Conservation (phyloP, 2,797 vertebrate genomes). For the Hirundo rustica region DNA sequence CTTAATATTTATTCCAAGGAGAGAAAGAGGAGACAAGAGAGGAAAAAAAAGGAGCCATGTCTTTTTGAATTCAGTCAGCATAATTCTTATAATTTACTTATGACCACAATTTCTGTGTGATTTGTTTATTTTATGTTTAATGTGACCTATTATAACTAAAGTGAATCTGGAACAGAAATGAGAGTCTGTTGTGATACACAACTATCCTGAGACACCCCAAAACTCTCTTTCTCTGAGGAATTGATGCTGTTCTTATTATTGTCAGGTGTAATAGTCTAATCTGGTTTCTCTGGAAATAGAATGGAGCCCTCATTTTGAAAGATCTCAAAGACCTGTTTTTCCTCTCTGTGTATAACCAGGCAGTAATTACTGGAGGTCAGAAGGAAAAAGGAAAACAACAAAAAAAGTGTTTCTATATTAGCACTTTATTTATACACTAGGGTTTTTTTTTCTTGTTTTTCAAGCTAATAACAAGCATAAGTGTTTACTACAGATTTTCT, state of each 20-base stretch:
- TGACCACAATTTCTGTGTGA: not conserved
- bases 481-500: not conserved
- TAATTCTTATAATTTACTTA: not conserved
- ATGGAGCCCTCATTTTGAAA: not conserved
- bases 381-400: not conserved
- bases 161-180: not conserved
- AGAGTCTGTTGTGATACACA: not conserved
- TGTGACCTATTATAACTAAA: not conserved
- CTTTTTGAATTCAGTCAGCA: not conserved
- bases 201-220: not conserved
- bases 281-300: not conserved
- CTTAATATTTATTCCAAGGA: not conserved
- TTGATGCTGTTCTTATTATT: not conserved
- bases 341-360: not conserved
- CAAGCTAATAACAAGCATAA: not conserved
- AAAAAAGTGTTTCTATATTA: not conserved
- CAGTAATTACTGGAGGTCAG: not conserved
- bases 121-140: not conserved
- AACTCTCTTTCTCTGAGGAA: not conserved
- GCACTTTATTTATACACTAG: not conserved
- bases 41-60: not conserved
- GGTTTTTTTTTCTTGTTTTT: not conserved
- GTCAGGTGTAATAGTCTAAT: not conserved
- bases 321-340: not conserved
- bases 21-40: not conserved